Evolutionary conservation across 2,797 vertebrate species (phyloP).

Genomic region (Gymnopithys bicolor): DNA sequence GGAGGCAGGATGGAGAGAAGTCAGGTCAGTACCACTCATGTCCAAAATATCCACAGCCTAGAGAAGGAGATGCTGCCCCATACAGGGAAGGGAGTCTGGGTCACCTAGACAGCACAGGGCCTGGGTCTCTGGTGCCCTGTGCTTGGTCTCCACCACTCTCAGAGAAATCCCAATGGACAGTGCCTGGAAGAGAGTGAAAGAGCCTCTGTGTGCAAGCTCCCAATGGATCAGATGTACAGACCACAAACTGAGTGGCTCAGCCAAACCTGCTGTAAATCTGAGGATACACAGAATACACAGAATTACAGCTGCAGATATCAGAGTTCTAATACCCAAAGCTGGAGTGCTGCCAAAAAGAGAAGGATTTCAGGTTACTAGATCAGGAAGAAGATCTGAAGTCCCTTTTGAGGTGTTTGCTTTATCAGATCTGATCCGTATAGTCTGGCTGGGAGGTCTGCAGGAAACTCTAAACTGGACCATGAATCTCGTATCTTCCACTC

Average conservation of each 20-base stretch:
- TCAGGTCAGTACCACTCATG: neutral
- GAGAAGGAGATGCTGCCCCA: neutral
- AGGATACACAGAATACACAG: neutral
- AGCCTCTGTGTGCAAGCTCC: neutral
- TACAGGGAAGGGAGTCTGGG: neutral
- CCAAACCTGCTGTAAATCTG: neutral
- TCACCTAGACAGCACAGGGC: neutral
- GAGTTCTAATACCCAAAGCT: neutral
- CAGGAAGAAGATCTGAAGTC: neutral
- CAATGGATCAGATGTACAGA: rapidly evolving
- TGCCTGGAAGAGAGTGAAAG: neutral
- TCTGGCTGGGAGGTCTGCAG: neutral
- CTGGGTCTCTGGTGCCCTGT: neutral
- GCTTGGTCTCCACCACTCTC: neutral
- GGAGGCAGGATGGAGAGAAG: neutral
- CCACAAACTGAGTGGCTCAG: neutral
- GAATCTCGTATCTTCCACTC: neutral
- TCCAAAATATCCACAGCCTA: neutral
- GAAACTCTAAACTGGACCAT: neutral
- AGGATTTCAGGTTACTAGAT: neutral
- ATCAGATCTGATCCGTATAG: neutral
- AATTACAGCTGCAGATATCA: neutral
- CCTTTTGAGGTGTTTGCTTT: neutral
- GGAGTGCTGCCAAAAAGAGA: neutral
- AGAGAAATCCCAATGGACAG: neutral